Conservation (phyloP, 2,113 vertebrate genomes). For the Helogale parvula region DNA sequence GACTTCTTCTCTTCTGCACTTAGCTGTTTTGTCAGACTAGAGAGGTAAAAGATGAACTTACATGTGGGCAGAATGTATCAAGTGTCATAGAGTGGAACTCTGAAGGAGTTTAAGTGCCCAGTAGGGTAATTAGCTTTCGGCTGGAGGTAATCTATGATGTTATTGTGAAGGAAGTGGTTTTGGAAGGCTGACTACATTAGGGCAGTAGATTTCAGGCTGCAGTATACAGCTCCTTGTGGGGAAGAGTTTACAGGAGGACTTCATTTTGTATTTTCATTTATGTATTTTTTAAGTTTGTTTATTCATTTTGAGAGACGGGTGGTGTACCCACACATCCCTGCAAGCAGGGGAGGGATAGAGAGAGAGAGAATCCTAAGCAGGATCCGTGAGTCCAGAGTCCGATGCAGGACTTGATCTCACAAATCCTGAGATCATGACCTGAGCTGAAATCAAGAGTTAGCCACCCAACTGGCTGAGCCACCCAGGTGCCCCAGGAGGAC, state of each 20-base stretch:
- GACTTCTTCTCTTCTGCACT: background rate
- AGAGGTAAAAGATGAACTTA: background rate
- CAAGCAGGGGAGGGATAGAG: too few species aligned
- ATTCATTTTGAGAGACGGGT: too few species aligned
- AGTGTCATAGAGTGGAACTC: background rate
- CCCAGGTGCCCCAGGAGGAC: too few species aligned
- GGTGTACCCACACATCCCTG: too few species aligned
- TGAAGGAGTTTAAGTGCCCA: background rate
- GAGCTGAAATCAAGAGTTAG: too few species aligned
- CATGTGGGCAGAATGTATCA: rapidly evolving
- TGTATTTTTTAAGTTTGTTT: too few species aligned
- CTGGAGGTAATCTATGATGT: background rate
- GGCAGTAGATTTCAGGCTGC: background rate
- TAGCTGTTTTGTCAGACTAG: background rate
- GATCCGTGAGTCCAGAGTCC: too few species aligned
- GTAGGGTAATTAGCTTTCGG: background rate
- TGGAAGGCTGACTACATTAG: background rate
- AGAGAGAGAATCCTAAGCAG: too few species aligned
- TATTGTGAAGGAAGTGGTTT: background rate
- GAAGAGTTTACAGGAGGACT: background rate
- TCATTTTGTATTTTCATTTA: background rate
- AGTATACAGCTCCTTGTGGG: background rate
- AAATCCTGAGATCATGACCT: too few species aligned
- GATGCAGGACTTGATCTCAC: too few species aligned
- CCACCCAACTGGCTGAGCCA: too few species aligned